These are phyloP conservation scores for Zosterops lateralis DNA, from an alignment of 2,113 vertebrate genomes.

Conservation along the genomic window DNA sequence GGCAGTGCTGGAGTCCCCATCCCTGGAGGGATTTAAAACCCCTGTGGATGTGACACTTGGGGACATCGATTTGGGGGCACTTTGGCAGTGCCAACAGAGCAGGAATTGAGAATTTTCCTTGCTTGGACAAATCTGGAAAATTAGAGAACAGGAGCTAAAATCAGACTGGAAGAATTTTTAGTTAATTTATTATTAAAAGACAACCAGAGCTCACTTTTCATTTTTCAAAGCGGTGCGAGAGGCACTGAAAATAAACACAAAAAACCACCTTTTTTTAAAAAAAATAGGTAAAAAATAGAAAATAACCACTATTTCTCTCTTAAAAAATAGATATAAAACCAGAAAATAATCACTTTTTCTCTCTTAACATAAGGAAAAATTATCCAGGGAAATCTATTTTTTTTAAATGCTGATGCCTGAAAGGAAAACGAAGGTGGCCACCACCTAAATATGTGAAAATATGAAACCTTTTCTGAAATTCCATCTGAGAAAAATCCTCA, in stretches of 20 bases:
- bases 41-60: neutral
- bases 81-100: neutral
- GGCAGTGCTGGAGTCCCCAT: no score
- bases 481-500: neutral
- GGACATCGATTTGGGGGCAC: rapidly evolving
- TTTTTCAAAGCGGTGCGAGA: neutral
- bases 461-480: neutral
- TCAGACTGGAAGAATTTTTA: neutral
- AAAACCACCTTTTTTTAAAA: neutral
- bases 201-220: neutral
- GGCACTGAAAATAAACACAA: neutral
- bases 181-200: neutral
- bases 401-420: neutral
- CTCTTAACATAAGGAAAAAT: neutral
- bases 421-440: neutral
- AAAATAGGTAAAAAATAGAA: neutral
- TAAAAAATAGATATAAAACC: neutral
- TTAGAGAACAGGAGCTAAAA: neutral
- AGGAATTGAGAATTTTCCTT: neutral
- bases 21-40: neutral
- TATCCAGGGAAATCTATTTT: neutral
- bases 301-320: neutral
- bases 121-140: neutral
- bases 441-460: neutral
- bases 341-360: neutral